phyloP scores from a whole-genome alignment of 2,888 invertebrate species.

The Nineta flava region DNA sequence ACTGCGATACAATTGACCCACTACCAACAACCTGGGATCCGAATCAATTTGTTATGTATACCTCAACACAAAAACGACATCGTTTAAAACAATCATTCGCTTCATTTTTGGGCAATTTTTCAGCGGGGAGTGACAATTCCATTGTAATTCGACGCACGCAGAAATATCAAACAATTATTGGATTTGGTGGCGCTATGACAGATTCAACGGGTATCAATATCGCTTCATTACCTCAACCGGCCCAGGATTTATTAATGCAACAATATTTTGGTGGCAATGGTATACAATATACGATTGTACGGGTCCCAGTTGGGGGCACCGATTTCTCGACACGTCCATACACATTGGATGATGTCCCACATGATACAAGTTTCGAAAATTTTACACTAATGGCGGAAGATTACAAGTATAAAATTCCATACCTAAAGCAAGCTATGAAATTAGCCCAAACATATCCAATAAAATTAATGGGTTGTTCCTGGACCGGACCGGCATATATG shows the following conservation, averaged over 20 bases:
- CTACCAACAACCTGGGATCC: slow-evolving; percentile 15
- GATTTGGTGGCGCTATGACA: slow-evolving; percentile 82
- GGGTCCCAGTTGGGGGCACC: slow-evolving; percentile 71
- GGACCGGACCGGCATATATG: slow-evolving; percentile 37
- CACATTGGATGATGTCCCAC: slow-evolving; percentile 54
- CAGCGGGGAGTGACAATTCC: too few species aligned
- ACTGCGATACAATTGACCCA: slow-evolving; percentile 50
- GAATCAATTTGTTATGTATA: too few species aligned
- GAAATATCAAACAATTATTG: slow-evolving; percentile 57
- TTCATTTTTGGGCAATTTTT: too few species aligned
- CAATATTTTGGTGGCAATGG: slow-evolving; percentile 53
- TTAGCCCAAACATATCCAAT: slow-evolving; percentile 16
- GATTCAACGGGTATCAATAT: slow-evolving; percentile 49
- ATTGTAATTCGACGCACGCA: slow-evolving; percentile 9
- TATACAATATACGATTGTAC: slow-evolving; percentile 58
- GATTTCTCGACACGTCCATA: slow-evolving; percentile 75
- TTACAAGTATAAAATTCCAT: slow-evolving; percentile 38
- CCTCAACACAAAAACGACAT: too few species aligned
- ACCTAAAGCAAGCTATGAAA: slow-evolving; percentile 18
- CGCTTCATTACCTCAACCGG: slow-evolving; percentile 33
- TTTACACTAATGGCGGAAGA: slow-evolving; percentile 57
- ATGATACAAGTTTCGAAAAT: slow-evolving; percentile 38
- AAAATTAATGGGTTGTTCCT: slow-evolving; percentile 33
- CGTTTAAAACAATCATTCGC: too few species aligned
- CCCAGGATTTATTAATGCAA: slow-evolving; percentile 35